phyloP scores from a whole-genome alignment of 2,113 vertebrate species.

The Scalopus aquaticus region DNA sequence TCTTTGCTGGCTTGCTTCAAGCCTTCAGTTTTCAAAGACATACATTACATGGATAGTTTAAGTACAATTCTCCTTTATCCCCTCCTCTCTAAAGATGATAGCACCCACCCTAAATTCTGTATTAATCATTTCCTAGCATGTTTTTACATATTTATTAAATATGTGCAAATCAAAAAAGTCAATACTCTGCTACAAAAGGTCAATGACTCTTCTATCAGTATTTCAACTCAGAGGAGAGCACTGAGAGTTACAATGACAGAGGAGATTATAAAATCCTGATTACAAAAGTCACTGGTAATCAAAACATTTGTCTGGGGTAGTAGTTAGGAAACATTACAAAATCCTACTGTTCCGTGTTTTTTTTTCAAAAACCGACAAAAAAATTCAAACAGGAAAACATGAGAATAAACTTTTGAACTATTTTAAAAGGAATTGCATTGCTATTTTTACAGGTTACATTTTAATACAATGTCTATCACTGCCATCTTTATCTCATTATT shows the following conservation, averaged over 20 bases:
- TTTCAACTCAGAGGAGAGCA: not conserved
- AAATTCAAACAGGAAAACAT: not conserved
- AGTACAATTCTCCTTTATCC: not conserved
- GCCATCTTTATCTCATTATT: not conserved
- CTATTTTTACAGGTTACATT: not conserved
- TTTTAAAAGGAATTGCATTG: not conserved
- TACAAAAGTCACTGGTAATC: not conserved
- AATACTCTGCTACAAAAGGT: not conserved
- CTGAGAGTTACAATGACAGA: fast-evolving
- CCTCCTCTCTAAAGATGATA: not conserved
- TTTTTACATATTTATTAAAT: not conserved
- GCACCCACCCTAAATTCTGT: not conserved
- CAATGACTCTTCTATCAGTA: not conserved
- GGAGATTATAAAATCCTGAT: not conserved
- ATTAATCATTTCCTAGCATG: not conserved
- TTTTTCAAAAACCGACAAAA: not conserved
- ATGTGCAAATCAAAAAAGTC: not conserved
- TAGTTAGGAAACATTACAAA: not conserved
- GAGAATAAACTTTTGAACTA: not conserved
- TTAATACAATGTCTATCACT: not conserved
- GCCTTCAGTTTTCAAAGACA: conserved; percentile 2
- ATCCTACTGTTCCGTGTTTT: not conserved
- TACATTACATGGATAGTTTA: not conserved
- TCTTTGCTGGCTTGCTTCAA: not conserved
- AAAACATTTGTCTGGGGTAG: not conserved